Percentiles rank a stretch among this genome's conserved stretches.
phyloP scores from a whole-genome alignment of 2,797 vertebrate genomes.

The Calcarius lapponicus region DNA sequence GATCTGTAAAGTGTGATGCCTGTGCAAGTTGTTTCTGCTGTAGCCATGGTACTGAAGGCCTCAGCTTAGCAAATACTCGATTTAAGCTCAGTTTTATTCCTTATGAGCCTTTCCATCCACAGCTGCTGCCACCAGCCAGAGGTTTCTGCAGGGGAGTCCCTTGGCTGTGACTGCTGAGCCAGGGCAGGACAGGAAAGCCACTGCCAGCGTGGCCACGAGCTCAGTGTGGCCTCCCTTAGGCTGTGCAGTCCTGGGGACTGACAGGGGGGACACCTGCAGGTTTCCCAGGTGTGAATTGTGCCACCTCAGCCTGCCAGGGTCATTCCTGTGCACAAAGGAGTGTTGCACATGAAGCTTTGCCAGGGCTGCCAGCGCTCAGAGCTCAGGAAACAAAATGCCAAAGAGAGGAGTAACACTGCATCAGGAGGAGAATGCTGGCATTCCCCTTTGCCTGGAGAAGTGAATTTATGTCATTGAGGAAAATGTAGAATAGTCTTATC shows the following conservation, averaged over 20 bases:
- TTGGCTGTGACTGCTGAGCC: not conserved
- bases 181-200: not conserved
- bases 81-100: not conserved
- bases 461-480: not conserved
- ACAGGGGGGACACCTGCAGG: accelerated
- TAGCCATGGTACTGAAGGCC: not conserved
- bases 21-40: not conserved
- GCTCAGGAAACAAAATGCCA: not conserved
- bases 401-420: not conserved
- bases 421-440: not conserved
- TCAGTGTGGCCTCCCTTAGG: accelerated
- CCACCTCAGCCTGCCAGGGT: accelerated
- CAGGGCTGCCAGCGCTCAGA: not conserved
- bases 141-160: not conserved
- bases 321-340: not conserved
- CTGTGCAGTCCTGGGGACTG: not conserved
- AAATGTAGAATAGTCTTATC: not conserved
- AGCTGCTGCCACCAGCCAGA: not conserved
- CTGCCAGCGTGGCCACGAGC: not conserved
- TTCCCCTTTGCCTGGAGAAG: not conserved
- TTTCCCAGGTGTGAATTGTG: not conserved
- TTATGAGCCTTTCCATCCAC: not conserved
- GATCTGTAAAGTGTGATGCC: not conserved
- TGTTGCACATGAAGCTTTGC: accelerated
- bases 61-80: not conserved